Evolutionary conservation across 2,113 vertebrate species (phyloP).

Genomic region (Butastur rufipennis): DNA sequence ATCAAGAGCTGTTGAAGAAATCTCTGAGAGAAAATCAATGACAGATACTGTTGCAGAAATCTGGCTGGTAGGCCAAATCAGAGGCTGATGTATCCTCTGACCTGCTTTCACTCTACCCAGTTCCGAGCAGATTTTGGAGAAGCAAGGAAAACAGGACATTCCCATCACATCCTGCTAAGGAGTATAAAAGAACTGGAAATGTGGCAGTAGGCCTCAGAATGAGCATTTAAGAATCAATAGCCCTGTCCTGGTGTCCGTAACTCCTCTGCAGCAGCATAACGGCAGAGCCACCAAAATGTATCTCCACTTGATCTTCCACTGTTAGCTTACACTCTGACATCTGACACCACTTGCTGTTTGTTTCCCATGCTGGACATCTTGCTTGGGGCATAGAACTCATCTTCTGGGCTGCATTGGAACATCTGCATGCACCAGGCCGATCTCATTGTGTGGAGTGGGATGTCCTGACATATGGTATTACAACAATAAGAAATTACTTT

Average conservation of each 20-base stretch:
- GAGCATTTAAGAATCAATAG: background rate
- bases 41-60: background rate
- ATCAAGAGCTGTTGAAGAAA: background rate
- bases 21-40: background rate
- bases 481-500: background rate
- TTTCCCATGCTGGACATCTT: background rate
- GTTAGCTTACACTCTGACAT: background rate
- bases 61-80: background rate
- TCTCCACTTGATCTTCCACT: background rate
- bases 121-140: background rate
- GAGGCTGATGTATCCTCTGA: background rate
- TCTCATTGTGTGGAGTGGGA: background rate
- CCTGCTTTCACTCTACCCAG: background rate
- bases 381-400: background rate
- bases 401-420: background rate
- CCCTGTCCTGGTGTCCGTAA: fast-evolving
- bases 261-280: background rate
- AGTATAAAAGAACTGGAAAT: background rate
- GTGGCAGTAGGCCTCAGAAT: background rate
- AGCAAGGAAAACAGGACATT: background rate
- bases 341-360: background rate
- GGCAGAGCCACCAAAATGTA: background rate
- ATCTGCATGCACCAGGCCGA: background rate
- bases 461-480: background rate
- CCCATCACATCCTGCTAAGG: background rate